Conservation (phyloP, 23 tunicate genomes). For the Trididemnum nubilum region DNA sequence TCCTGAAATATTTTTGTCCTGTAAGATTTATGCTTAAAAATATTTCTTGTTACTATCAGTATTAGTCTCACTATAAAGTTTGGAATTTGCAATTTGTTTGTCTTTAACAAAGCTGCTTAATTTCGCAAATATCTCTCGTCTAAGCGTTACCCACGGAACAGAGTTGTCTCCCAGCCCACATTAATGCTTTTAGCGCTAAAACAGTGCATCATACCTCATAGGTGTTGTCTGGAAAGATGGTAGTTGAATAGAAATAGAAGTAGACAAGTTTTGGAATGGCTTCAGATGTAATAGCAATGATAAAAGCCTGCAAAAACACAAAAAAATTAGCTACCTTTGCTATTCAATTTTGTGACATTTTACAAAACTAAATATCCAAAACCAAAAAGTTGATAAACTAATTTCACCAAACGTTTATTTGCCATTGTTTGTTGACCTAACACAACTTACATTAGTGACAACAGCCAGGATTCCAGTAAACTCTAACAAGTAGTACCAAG, state of each 20-base stretch:
- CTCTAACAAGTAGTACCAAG: slow-evolving; percentile 78
- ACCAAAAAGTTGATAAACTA: neutral
- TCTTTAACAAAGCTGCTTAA: neutral
- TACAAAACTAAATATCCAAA: neutral
- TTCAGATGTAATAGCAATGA: slow-evolving; percentile 87
- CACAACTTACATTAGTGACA: slow-evolving; percentile 67
- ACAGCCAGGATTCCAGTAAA: slow-evolving; percentile 61
- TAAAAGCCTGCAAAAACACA: slow-evolving; percentile 68
- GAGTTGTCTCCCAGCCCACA: no score
- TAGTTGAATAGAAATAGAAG: slow-evolving; percentile 70
- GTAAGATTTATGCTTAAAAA: no score
- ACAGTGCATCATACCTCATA: no score
- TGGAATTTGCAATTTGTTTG: no score
- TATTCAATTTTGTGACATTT: neutral
- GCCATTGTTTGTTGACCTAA: neutral
- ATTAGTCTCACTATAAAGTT: no score
- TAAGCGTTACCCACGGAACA: no score
- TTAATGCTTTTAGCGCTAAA: no score
- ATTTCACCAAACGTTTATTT: neutral
- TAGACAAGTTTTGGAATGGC: slow-evolving; percentile 89
- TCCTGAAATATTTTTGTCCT: no score
- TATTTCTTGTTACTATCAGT: no score
- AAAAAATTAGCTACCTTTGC: neutral
- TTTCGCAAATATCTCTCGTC: neutral
- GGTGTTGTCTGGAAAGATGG: slow-evolving; percentile 24